These are phyloP conservation scores for Pristionchus pacificus DNA, from an alignment of 1,140 invertebrate genomes.

Conservation along the genomic window DNA sequence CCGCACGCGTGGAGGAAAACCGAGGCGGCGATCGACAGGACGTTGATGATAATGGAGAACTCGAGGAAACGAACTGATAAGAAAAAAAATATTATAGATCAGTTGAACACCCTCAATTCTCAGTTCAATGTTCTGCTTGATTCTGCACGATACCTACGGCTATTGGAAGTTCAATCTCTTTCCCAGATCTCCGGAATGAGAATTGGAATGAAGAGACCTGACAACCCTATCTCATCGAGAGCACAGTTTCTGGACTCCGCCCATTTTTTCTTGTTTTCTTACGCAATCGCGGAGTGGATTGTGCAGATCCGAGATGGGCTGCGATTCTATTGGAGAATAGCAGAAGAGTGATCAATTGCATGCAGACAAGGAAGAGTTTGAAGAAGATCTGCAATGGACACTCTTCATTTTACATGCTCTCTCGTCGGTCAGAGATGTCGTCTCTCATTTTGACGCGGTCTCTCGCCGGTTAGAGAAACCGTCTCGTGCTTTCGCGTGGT, in stretches of 20 bases:
- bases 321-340: conserved; percentile 53
- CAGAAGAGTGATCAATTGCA: conserved; percentile 50
- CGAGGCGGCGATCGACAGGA: conserved; percentile 42
- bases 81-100: neutral
- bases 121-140: neutral
- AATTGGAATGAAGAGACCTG: too few relatives aligned
- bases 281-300: conserved; percentile 48
- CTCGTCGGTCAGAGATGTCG: too few relatives aligned
- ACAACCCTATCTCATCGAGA: too few relatives aligned
- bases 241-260: too few relatives aligned
- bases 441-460: neutral
- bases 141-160: too few relatives aligned
- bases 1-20: conserved; percentile 37
- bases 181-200: neutral
- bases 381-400: conserved; percentile 36
- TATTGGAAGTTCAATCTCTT: neutral
- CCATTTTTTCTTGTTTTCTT: too few relatives aligned
- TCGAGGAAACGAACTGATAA: conserved; percentile 52
- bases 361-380: conserved; percentile 48
- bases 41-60: conserved; percentile 48
- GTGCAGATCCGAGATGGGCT: conserved; percentile 51
- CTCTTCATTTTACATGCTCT: neutral
- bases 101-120: conserved; percentile 11
- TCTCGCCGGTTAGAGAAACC: neutral
- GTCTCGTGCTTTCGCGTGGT: neutral